Evolutionary conservation across 1,140 invertebrate genomes (phyloP).

Genomic region (Manduca sexta): DNA sequence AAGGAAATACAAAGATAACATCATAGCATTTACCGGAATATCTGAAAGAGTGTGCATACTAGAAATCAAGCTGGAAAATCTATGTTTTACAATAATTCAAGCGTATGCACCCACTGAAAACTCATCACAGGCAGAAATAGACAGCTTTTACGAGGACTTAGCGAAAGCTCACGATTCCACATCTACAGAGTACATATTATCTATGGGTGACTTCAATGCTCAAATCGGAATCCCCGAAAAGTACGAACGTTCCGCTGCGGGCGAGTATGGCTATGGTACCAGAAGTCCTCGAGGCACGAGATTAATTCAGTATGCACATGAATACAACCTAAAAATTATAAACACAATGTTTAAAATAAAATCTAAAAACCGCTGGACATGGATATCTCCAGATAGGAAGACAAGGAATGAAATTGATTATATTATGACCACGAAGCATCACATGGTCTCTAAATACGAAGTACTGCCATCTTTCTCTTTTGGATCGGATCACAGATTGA

Average conservation of each 20-base stretch:
- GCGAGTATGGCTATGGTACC: constrained; percentile 11
- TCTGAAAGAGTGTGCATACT: constrained; percentile 3
- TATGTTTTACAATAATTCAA: neutral
- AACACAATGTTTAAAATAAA: constrained; percentile 18
- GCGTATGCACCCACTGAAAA: constrained; percentile 7
- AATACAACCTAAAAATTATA: constrained; percentile 17
- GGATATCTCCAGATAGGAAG: constrained; percentile 12
- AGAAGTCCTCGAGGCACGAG: constrained; percentile 12
- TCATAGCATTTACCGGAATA: constrained; percentile 1
- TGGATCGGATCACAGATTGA: constrained; percentile 27
- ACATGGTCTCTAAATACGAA: constrained; percentile 24
- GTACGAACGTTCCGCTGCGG: constrained; percentile 5
- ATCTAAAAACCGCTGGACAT: constrained; percentile 11
- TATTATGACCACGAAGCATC: constrained; percentile 11
- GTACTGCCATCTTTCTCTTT: constrained; percentile 22
- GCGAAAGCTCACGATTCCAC: constrained; percentile 11
- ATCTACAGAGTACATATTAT: constrained; percentile 7
- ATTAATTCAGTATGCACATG: constrained; percentile 15
- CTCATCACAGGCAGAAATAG: constrained; percentile 11
- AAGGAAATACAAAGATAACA: constrained; percentile 2
- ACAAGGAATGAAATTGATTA: constrained; percentile 15
- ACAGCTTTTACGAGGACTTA: constrained; percentile 12
- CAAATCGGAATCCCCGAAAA: constrained; percentile 9
- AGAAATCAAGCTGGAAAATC: neutral
- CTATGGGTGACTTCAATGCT: constrained; percentile 14